These are phyloP conservation scores for Tetranychus truncatus DNA, from an alignment of 2,888 invertebrate genomes.

Conservation along the genomic window DNA sequence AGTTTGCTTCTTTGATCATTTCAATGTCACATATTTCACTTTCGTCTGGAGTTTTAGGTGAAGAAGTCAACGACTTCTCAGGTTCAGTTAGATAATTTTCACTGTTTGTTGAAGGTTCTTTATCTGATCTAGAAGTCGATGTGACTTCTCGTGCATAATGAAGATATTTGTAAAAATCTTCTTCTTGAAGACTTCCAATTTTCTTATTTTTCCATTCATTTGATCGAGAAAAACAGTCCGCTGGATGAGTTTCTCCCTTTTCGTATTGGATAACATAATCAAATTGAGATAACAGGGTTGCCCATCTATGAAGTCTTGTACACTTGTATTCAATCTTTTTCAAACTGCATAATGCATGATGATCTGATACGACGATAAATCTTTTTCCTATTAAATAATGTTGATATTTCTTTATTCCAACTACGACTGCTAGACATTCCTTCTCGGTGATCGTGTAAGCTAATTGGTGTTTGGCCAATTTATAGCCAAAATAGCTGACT, in stretches of 20 bases:
- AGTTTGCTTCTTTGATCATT: background rate
- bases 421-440: background rate
- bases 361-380: background rate
- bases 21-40: background rate
- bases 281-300: background rate
- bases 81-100: too few relatives aligned
- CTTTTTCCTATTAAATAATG: background rate
- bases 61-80: background rate
- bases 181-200: background rate
- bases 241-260: background rate
- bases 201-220: background rate
- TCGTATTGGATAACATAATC: background rate
- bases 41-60: background rate
- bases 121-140: background rate
- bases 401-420: background rate
- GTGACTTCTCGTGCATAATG: background rate
- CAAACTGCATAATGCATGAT: background rate
- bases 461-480: constrained; percentile 27
- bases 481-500: background rate
- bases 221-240: background rate
- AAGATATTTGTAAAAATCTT: background rate
- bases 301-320: background rate
- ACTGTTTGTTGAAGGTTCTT: too few relatives aligned
- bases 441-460: background rate
- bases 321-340: background rate